Conservation (phyloP, 92 coral and sea anemone species). For the Paragorgia papillata region DNA sequence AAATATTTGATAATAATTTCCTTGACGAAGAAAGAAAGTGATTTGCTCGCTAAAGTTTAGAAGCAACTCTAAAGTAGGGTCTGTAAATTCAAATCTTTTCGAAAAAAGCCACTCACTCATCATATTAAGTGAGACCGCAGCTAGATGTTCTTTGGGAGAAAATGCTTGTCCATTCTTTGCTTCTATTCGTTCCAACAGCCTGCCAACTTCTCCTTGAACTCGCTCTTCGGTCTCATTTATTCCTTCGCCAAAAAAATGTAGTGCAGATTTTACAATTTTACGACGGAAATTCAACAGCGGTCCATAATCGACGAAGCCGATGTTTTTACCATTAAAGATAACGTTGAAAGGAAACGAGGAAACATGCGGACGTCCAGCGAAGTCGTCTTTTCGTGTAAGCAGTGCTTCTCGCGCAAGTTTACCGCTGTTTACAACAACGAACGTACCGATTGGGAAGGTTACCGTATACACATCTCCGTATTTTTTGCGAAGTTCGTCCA, state of each 20-base stretch:
- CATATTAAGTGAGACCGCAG: constrained; percentile 73
- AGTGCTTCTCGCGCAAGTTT: constrained; percentile 94
- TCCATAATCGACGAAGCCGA: constrained; percentile 79
- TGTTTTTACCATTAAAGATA: constrained; percentile 70
- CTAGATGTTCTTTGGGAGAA: constrained; percentile 65
- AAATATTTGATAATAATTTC: constrained; percentile 3
- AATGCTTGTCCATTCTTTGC: constrained; percentile 63
- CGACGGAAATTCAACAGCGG: constrained; percentile 80
- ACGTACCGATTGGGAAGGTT: constrained; percentile 76
- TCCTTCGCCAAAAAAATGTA: constrained; percentile 80
- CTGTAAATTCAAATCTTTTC: constrained; percentile 40
- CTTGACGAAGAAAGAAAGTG: constrained; percentile 10
- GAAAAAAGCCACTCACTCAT: constrained; percentile 87
- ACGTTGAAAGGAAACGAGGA: constrained; percentile 4
- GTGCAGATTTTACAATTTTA: constrained; percentile 85
- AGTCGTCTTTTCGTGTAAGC: constrained; percentile 78
- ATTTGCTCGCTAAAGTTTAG: constrained; percentile 5
- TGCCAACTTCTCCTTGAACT: constrained; percentile 66
- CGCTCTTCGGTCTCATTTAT: constrained; percentile 62
- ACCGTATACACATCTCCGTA: constrained; percentile 83
- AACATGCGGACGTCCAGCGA: constrained; percentile 81
- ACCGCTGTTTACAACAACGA: constrained; percentile 82
- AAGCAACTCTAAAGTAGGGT: neutral
- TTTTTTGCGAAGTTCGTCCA: constrained; percentile 71
- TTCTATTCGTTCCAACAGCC: constrained; percentile 63